Percentiles rank a stretch among this genome's conserved stretches.
Evolutionary conservation across 2,888 invertebrate genomes (phyloP).

Genomic region (Seira ritae): DNA sequence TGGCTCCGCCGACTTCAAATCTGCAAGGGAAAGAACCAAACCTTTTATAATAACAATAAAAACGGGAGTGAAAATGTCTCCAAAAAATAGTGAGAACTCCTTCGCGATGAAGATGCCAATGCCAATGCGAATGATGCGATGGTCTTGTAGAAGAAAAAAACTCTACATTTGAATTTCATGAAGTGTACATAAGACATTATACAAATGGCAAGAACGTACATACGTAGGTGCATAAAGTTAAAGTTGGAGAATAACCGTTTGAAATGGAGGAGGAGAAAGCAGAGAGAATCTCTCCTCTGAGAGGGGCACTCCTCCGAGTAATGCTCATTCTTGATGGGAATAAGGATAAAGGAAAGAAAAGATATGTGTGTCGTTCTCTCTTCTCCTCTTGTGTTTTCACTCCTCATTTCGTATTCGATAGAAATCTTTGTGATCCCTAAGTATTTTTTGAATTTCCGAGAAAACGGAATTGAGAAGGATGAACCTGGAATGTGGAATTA

Average conservation of each 20-base stretch:
- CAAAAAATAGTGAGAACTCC: slow-evolving; percentile 9
- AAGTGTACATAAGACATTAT: slow-evolving; percentile 29
- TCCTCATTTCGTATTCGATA: neutral
- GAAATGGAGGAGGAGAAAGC: neutral
- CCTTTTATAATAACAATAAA: slow-evolving; percentile 23
- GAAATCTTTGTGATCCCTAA: neutral
- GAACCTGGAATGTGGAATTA: no score
- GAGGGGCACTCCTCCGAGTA: neutral
- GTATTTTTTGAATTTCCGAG: no score
- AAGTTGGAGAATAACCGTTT: neutral
- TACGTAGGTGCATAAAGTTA: neutral
- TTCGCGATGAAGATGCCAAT: slow-evolving; percentile 10
- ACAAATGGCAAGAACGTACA: neutral
- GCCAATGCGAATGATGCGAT: neutral
- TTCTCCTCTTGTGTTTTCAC: neutral
- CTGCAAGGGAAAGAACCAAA: slow-evolving; percentile 77
- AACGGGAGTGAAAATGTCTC: neutral
- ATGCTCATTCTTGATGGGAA: neutral
- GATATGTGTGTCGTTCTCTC: neutral
- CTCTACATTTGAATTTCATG: slow-evolving; percentile 55
- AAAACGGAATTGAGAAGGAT: no score
- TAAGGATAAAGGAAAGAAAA: neutral
- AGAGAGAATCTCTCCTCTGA: neutral
- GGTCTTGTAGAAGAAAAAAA: neutral
- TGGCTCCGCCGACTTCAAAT: slow-evolving; percentile 86